A percentile compares a stretch with the other conserved stretches of the same genome.
These are phyloP conservation scores for Pseudopodoces humilis DNA, from an alignment of 2,113 vertebrate species.

Conservation along the genomic window DNA sequence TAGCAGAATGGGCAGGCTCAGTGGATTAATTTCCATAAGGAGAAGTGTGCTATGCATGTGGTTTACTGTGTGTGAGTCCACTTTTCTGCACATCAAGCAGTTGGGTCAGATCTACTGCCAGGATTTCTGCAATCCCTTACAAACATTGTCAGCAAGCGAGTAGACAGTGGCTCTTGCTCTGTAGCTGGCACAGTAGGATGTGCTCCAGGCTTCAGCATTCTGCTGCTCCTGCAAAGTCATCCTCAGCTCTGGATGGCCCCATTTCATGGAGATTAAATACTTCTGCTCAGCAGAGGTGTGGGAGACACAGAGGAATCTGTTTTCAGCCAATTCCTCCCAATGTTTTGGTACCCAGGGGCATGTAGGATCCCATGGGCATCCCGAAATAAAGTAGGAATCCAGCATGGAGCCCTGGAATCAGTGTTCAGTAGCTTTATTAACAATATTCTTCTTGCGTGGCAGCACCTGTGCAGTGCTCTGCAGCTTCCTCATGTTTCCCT, in stretches of 20 bases:
- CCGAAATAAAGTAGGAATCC: not conserved
- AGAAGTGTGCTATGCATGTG: not conserved
- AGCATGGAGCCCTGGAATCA: not conserved
- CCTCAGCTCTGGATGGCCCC: not conserved
- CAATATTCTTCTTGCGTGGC: not conserved
- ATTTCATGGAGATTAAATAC: rapidly evolving
- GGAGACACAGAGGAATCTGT: not conserved
- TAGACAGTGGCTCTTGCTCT: not conserved
- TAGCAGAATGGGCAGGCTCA: not conserved
- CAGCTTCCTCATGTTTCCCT: not conserved
- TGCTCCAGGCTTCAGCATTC: not conserved
- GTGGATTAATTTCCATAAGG: not conserved
- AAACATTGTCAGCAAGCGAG: not conserved
- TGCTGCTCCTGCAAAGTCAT: not conserved
- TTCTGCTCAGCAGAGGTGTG: not conserved
- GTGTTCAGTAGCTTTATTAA: not conserved
- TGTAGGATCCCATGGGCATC: not conserved
- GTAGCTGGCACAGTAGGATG: not conserved
- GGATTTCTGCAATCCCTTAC: not conserved
- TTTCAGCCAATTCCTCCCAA: not conserved
- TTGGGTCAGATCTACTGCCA: not conserved
- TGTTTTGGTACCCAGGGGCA: not conserved
- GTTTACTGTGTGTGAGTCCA: not conserved
- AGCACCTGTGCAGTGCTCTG: not conserved
- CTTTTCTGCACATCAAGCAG: not conserved